Evolutionary conservation across 1,140 invertebrate species (phyloP).

Genomic region (Ceratosolen solmsi): DNA sequence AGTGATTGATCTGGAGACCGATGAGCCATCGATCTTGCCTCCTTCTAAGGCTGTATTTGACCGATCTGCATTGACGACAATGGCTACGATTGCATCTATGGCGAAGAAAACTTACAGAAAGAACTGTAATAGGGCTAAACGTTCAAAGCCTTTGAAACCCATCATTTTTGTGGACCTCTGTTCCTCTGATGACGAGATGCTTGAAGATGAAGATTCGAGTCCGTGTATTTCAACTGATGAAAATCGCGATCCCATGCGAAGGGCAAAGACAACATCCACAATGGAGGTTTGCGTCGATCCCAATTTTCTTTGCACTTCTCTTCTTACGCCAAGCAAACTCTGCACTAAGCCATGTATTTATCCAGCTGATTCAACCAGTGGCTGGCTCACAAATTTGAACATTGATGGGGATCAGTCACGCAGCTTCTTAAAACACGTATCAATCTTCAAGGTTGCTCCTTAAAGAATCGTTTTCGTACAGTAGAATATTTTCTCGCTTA

Average conservation of each 20-base stretch:
- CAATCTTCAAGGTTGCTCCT: background rate
- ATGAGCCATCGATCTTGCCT: constrained; percentile 9
- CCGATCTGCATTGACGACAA: background rate
- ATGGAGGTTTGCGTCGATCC: background rate
- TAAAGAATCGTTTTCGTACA: constrained; percentile 1
- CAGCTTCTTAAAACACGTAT: constrained; percentile 20
- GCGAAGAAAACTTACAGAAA: background rate
- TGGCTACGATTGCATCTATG: constrained; percentile 22
- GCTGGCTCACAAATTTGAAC: constrained; percentile 54
- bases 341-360: constrained; percentile 56
- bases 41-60: background rate
- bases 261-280: constrained; percentile 19
- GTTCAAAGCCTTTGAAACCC: constrained; percentile 45
- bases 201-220: constrained; percentile 14
- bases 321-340: constrained; percentile 48
- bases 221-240: constrained; percentile 55
- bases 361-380: constrained; percentile 51
- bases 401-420: constrained; percentile 1
- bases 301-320: constrained; percentile 8
- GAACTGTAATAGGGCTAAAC: constrained; percentile 25
- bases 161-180: constrained; percentile 74
- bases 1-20: constrained; percentile 55
- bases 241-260: constrained; percentile 59
- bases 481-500: background rate
- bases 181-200: constrained; percentile 74